Base-by-base conservation (phyloP, 2,888 invertebrate genomes). In the Agrochola litura region DNA sequence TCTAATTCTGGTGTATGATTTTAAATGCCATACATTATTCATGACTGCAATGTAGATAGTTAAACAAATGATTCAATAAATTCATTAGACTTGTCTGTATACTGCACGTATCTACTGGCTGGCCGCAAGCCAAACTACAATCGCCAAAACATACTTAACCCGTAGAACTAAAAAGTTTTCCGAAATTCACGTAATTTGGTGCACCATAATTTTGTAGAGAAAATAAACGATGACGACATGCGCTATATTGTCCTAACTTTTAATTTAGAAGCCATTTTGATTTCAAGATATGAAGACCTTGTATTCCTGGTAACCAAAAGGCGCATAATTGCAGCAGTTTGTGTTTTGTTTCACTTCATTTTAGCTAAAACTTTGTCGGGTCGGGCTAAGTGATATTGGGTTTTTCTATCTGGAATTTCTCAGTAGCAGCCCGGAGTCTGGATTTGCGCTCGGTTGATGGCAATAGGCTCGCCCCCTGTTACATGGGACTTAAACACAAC, bases 61-160 rank as follows among this genome's bases (percentile, higher is more conserved):
- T 63, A 63, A 76, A 76, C 76, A 85, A 83, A 86, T 83, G 64
- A 78, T 77, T 69, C 65, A 64, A 71, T 85, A 85, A 81, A 85
- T 87, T 83, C 67, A 78, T 83, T 77, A 74, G 73, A 81, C 63
- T 77, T 73, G 74, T 80, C 71, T 68, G 66, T 65, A 49, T 68
- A 76, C 71, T 81, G 70, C 71, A 72, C 71, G 69, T 81, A 69
- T 61, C 72, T 22, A 63, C 65, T 63, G 43, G 30, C 75, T 86
- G 86, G 88, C 79, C 52, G 22, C 65, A 64, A 76, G 81, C 86
- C 88, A 87, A 83, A 64, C 56, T 64, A 61, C 71, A 79, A 77
- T 83, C 63, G 66, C 87, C 56, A 49, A 69, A 74, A 73, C 70
- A 71, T 76, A 72, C 63, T 67, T 73, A 60, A 61, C 54, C 65